These are phyloP conservation scores for Cherax quadricarinatus DNA, from an alignment of 1,140 invertebrate genomes.

Conservation along the genomic window DNA sequence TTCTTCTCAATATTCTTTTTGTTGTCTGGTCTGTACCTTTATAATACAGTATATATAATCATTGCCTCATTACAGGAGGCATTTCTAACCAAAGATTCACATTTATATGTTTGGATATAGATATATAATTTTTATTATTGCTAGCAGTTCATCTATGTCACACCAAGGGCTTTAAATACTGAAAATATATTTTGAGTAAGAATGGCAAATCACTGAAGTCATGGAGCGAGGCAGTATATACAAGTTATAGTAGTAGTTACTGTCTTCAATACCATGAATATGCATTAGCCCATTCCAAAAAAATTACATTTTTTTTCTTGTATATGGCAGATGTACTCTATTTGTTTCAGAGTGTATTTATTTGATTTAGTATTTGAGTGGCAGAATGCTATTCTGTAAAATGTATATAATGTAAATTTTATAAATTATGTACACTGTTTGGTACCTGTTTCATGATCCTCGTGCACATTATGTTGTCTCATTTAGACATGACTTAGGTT, in stretches of 20 bases:
- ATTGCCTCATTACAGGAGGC: constrained; percentile 59
- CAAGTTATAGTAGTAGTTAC: constrained; percentile 5
- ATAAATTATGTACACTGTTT: constrained; percentile 68
- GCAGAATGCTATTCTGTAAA: constrained; percentile 41
- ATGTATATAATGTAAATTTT: constrained; percentile 70
- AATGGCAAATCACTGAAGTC: constrained; percentile 20
- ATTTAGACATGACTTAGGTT: constrained; percentile 63
- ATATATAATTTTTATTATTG: constrained; percentile 69
- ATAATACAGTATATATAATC: constrained; percentile 27
- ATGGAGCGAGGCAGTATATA: neutral
- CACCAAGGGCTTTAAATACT: constrained; percentile 65
- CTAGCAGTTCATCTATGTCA: constrained; percentile 65
- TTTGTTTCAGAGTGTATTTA: constrained; percentile 68
- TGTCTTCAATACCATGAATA: constrained; percentile 12
- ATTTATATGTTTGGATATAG: constrained; percentile 64
- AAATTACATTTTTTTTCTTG: constrained; percentile 44
- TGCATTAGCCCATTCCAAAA: constrained; percentile 65
- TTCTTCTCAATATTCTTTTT: constrained; percentile 38
- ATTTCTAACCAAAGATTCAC: constrained; percentile 71
- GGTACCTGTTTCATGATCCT: constrained; percentile 70
- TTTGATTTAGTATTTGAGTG: constrained; percentile 63
- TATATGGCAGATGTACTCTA: constrained; percentile 65
- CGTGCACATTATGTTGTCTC: constrained; percentile 61
- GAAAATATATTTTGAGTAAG: constrained; percentile 32
- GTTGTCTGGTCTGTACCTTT: constrained; percentile 56